Percentiles rank a stretch among this genome's conserved stretches.
Conservation (phyloP, 2,797 vertebrate genomes). For the Acrossocheilus wenchowensis region DNA sequence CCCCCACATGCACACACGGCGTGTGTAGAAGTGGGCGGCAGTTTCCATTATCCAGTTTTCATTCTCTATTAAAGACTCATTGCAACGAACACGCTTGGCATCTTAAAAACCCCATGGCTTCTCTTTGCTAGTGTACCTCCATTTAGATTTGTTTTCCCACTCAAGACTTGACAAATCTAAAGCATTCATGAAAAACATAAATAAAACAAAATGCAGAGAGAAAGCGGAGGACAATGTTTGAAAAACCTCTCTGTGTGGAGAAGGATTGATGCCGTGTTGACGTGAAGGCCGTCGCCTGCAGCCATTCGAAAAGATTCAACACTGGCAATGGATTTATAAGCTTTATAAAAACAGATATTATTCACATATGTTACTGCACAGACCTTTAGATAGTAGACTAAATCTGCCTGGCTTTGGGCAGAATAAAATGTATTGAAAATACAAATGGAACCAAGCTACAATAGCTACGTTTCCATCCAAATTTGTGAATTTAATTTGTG, state of each 20-base stretch:
- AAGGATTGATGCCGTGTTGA: neutral
- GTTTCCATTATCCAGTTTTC: constrained; percentile 5
- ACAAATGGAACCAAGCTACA: neutral
- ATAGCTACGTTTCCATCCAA: neutral
- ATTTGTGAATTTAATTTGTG: neutral
- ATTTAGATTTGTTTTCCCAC: neutral
- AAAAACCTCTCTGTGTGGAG: constrained; percentile 7
- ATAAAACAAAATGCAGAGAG: neutral
- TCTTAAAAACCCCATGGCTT: neutral
- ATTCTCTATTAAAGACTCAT: constrained; percentile 19
- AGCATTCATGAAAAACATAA: constrained; percentile 21
- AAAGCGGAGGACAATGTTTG: neutral
- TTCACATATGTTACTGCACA: neutral
- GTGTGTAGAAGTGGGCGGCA: neutral
- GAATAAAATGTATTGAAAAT: neutral
- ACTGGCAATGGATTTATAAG: neutral
- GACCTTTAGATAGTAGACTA: neutral
- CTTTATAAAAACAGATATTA: constrained; percentile 5
- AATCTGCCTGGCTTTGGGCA: neutral
- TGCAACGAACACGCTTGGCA: neutral
- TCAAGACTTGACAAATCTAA: neutral
- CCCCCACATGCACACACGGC: neutral
- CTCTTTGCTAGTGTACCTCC: neutral
- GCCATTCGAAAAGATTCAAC: neutral
- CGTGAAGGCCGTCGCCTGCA: neutral